Evolutionary conservation across 2,888 invertebrate genomes (phyloP).

Genomic region (Orthosia incerta): DNA sequence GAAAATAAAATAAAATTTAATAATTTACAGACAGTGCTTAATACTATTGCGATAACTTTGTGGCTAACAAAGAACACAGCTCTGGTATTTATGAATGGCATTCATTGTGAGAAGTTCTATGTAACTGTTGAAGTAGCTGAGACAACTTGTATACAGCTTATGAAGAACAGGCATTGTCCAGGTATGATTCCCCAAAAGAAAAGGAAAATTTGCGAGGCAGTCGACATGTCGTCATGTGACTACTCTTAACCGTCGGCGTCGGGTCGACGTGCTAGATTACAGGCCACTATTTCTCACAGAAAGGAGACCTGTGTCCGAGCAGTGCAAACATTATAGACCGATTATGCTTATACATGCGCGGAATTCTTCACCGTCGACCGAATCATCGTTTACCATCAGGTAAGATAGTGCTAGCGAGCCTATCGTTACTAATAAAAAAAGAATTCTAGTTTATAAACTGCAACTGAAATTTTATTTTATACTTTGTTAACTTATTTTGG

Average conservation of each 20-base stretch:
- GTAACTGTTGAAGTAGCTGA: slow-evolving; percentile 2
- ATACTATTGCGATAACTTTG: neutral
- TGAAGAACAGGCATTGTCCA: slow-evolving; percentile 4
- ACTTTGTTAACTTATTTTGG: neutral
- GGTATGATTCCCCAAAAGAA: neutral
- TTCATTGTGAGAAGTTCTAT: slow-evolving; percentile 27
- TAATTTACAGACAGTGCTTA: neutral
- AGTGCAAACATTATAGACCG: too few species aligned
- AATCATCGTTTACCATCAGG: too few species aligned
- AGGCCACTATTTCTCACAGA: too few species aligned
- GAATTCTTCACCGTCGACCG: too few species aligned
- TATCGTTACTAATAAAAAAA: too few species aligned
- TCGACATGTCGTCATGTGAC: too few species aligned
- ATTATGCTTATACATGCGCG: too few species aligned
- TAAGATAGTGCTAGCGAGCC: too few species aligned
- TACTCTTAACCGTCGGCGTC: neutral
- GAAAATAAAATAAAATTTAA: neutral
- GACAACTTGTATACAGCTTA: neutral
- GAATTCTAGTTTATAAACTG: too few species aligned
- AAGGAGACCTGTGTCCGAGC: too few species aligned
- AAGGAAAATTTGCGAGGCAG: too few species aligned
- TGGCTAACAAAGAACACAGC: slow-evolving; percentile 20
- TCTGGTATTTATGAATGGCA: slow-evolving; percentile 2
- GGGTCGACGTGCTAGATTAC: too few species aligned
- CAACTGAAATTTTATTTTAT: neutral